phyloP scores from a whole-genome alignment of 2,888 invertebrate genomes.

The Dilophus febrilis region DNA sequence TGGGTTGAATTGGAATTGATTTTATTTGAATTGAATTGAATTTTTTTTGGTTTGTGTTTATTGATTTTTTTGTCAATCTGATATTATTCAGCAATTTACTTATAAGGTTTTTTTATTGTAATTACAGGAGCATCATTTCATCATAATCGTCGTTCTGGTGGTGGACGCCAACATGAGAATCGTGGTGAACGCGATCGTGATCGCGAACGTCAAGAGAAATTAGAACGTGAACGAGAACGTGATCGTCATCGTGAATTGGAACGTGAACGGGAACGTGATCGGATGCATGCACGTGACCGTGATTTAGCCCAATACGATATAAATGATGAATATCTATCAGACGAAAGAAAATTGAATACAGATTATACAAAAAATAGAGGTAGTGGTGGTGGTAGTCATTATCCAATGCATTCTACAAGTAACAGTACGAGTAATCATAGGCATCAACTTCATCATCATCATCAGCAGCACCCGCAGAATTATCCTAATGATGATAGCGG shows the following conservation, averaged over 20 bases:
- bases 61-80: conserved; percentile 10
- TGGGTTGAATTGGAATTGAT: conserved; percentile 7
- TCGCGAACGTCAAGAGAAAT: conserved; percentile 13
- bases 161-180: conserved; percentile 21
- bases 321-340: conserved; percentile 27
- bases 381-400: no score
- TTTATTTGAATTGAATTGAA: conserved; percentile 14
- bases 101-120: background rate
- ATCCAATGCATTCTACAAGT: conserved; percentile 12
- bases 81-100: background rate
- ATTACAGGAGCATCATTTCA: conserved; percentile 27
- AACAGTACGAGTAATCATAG: background rate
- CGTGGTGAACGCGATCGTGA: conserved; percentile 16
- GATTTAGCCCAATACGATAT: conserved; percentile 30
- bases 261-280: conserved; percentile 22
- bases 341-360: conserved; percentile 24
- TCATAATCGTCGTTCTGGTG: conserved; percentile 25
- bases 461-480: background rate
- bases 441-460: no score
- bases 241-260: conserved; percentile 13
- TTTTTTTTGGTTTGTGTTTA: conserved; percentile 15
- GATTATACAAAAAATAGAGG: conserved; percentile 21
- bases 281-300: conserved; percentile 27
- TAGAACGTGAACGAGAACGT: conserved; percentile 12
- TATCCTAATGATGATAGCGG: conserved; percentile 11